Evolutionary conservation across 2,888 invertebrate species (phyloP).

Genomic region (Agriopis marginaria): DNA sequence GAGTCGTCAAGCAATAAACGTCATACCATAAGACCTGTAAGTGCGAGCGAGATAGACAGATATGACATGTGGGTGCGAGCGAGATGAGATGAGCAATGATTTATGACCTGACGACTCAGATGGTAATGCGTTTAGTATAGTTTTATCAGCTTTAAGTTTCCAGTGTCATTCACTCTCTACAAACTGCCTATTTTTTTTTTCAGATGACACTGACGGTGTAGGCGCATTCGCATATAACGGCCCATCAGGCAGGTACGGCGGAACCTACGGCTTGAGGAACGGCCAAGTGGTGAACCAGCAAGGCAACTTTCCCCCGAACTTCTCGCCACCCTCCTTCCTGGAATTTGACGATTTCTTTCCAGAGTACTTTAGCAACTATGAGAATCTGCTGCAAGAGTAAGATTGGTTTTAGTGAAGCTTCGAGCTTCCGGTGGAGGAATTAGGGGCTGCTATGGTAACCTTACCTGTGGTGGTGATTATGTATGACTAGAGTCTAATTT

Average conservation of each 20-base stretch:
- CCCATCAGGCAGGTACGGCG: conserved; percentile 76
- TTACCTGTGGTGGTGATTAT: neutral
- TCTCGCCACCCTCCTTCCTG: conserved; percentile 48
- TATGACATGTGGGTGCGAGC: no score
- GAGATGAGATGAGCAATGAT: no score
- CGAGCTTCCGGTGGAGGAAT: conserved; percentile 70
- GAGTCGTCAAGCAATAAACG: no score
- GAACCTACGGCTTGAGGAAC: conserved; percentile 69
- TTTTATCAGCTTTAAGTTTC: no score
- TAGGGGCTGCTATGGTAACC: conserved; percentile 4
- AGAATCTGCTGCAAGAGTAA: conserved; percentile 75
- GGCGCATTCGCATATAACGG: conserved; percentile 73
- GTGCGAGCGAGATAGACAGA: no score
- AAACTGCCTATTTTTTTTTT: conserved; percentile 10
- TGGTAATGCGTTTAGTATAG: no score
- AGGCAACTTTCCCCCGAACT: conserved; percentile 45
- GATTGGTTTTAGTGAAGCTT: conserved; percentile 53
- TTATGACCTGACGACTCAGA: no score
- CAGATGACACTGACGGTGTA: conserved; percentile 56
- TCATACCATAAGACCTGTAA: no score
- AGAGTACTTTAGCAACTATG: conserved; percentile 72
- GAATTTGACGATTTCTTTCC: conserved; percentile 66
- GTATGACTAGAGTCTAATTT: neutral
- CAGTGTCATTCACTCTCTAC: no score
- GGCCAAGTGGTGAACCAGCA: conserved; percentile 54